Percentiles rank a stretch among this genome's conserved stretches.
Evolutionary conservation across 2,113 vertebrate genomes (phyloP).

Genomic region (Chionomys nivalis): DNA sequence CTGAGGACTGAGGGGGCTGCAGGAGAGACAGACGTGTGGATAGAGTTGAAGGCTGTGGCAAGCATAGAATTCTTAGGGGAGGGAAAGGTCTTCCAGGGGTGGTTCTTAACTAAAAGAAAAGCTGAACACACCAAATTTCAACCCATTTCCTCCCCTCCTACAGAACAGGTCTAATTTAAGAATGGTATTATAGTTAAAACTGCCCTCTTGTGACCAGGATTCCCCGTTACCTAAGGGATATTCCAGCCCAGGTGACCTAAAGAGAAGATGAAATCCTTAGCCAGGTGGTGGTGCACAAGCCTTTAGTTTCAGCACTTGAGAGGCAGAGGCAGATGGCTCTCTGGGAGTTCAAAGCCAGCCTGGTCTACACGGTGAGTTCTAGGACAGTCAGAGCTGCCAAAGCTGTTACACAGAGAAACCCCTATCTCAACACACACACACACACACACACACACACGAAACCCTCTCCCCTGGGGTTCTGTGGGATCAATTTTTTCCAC

Average conservation of each 20-base stretch:
- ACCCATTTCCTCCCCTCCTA: background rate
- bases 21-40: background rate
- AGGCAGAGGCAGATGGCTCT: too few species aligned
- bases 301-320: too few species aligned
- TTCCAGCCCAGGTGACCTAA: background rate
- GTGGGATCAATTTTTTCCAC: background rate
- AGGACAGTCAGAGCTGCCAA: too few species aligned
- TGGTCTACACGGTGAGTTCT: too few species aligned
- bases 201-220: background rate
- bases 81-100: background rate
- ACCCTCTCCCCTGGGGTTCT: background rate
- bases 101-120: background rate
- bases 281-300: too few species aligned
- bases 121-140: background rate
- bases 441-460: too few species aligned
- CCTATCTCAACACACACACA: too few species aligned
- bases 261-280: background rate
- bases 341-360: too few species aligned
- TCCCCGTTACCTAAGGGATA: background rate
- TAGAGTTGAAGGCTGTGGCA: background rate
- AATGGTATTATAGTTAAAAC: background rate
- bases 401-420: too few species aligned
- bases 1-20: background rate
- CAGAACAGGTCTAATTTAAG: background rate
- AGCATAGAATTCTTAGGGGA: background rate